Conservation (phyloP, 2,888 invertebrate species). For the Dryobotodes eremita region DNA sequence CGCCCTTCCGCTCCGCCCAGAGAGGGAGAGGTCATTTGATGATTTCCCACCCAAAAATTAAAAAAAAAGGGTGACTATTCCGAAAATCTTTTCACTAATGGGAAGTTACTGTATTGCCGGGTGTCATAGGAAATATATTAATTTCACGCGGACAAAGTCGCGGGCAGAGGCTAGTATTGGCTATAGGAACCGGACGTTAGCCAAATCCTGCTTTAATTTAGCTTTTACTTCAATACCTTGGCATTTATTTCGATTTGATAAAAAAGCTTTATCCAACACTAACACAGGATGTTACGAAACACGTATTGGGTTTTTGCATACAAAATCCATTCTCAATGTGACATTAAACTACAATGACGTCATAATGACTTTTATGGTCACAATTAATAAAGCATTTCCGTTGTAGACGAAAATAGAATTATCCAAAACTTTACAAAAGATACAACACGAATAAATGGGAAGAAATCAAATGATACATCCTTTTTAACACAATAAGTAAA, state of each 20-base stretch:
- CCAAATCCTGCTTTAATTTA: background rate
- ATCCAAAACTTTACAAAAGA: background rate
- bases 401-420: conserved; percentile 31
- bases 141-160: background rate
- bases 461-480: background rate
- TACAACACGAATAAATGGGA: background rate
- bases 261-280: conserved; percentile 22
- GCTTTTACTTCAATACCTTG: conserved; percentile 28
- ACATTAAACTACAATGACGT: conserved; percentile 47
- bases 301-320: conserved; percentile 41
- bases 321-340: conserved; percentile 38
- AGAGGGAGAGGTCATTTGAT: no score
- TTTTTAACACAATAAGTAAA: background rate
- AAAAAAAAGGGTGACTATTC: no score
- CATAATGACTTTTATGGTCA: conserved; percentile 45
- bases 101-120: no score
- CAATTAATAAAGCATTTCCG: conserved; percentile 46
- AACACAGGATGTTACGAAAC: conserved; percentile 47
- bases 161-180: background rate
- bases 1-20: no score
- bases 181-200: background rate
- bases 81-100: no score
- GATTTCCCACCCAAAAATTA: no score
- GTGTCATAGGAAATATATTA: no score
- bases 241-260: conserved; percentile 36